Conservation (phyloP, 2,888 invertebrate species). For the Synergus laeviventris region DNA sequence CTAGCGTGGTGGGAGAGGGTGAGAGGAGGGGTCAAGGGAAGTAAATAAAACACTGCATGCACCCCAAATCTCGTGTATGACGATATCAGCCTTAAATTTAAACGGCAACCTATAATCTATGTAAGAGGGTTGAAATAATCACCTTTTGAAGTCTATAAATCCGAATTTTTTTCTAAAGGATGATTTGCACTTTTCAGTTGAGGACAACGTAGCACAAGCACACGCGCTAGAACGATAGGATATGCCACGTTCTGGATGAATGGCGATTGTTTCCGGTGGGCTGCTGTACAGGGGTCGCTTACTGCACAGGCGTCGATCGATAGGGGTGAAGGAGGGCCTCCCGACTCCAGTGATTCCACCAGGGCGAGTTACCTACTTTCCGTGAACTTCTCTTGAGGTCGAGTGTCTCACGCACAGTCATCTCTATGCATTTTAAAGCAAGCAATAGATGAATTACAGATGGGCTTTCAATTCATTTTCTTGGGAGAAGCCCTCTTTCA, state of each 20-base stretch:
- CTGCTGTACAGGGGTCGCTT: conserved; percentile 50
- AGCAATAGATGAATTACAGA: not conserved
- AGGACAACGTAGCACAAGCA: conserved; percentile 40
- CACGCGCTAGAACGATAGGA: conserved; percentile 50
- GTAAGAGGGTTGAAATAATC: not conserved
- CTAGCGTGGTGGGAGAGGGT: not conserved
- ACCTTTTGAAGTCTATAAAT: not conserved
- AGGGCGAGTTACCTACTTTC: conserved; percentile 33
- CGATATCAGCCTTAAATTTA: not conserved
- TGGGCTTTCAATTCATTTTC: not conserved
- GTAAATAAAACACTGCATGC: conserved; percentile 24
- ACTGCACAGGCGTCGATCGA: conserved; percentile 63
- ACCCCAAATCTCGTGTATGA: conserved; percentile 12
- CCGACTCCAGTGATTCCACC: conserved; percentile 34
- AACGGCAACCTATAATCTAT: not conserved
- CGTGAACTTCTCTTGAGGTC: not conserved
- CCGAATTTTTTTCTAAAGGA: not conserved
- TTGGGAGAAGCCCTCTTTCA: not conserved
- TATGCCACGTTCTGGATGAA: conserved; percentile 54
- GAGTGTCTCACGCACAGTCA: not conserved
- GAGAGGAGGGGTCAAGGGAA: not conserved
- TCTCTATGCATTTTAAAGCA: not conserved
- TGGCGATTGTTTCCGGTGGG: conserved; percentile 57
- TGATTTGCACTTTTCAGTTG: not conserved
- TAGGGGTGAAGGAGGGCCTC: conserved; percentile 57